phyloP scores from a whole-genome alignment of 2,113 vertebrate genomes.

The Perca schrenkii region DNA sequence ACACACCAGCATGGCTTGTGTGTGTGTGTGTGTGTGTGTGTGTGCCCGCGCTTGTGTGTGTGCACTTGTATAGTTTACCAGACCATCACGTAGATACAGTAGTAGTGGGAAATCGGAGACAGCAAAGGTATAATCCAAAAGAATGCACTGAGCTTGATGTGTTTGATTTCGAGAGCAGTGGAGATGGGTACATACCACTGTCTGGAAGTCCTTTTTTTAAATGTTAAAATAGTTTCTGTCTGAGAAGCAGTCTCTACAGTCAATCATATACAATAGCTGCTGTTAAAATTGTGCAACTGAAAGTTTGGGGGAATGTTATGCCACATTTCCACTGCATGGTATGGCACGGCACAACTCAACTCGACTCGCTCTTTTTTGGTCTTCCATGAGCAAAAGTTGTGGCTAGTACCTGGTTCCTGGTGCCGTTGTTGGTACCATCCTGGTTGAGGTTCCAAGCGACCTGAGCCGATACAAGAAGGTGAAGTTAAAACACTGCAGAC shows the following conservation, averaged over 20 bases:
- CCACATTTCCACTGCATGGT: too few species aligned
- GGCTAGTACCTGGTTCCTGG: too few species aligned
- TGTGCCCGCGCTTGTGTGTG: not conserved
- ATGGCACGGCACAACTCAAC: too few species aligned
- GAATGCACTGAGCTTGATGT: not conserved
- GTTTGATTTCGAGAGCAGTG: slow-evolving; percentile 49
- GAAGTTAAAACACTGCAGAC: too few species aligned
- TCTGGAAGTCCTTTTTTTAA: slow-evolving; percentile 7
- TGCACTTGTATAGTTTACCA: not conserved
- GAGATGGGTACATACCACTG: slow-evolving; percentile 54
- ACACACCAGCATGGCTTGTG: not conserved
- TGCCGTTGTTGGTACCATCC: too few species aligned
- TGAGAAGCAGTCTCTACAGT: slow-evolving; percentile 85
- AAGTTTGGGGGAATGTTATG: not conserved
- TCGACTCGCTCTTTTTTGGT: too few species aligned
- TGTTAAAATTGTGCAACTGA: not conserved
- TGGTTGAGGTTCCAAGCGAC: too few species aligned
- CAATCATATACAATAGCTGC: slow-evolving; percentile 56
- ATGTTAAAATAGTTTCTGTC: slow-evolving; percentile 83
- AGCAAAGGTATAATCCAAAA: not conserved
- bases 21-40: too few species aligned
- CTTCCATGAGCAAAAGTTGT: too few species aligned
- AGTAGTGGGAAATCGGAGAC: not conserved
- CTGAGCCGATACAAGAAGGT: too few species aligned
- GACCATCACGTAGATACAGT: not conserved